phyloP scores from a whole-genome alignment of 37 sponge, comb jelly and placozoan genomes.

The Tethya wilhelma region DNA sequence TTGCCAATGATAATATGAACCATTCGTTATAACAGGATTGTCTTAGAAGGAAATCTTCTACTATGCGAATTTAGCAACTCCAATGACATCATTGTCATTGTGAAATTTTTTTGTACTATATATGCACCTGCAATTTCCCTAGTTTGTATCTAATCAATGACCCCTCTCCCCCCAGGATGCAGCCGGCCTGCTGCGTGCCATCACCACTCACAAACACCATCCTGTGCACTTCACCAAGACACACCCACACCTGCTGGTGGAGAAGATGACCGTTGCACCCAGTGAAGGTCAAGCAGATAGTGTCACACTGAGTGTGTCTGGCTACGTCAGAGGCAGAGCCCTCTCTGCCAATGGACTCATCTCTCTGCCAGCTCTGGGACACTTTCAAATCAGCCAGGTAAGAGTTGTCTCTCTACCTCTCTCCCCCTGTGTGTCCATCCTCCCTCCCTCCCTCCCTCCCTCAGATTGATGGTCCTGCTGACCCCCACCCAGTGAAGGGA shows the following conservation, averaged over 20 bases:
- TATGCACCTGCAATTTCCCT: neutral
- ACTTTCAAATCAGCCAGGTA: slow-evolving; percentile 80
- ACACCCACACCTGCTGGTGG: slow-evolving; percentile 74
- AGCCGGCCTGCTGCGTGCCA: slow-evolving; percentile 45
- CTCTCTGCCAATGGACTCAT: slow-evolving; percentile 86
- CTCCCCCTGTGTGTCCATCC: too few species aligned
- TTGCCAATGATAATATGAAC: too few species aligned
- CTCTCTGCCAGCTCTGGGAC: slow-evolving; percentile 80
- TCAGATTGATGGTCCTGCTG: slow-evolving; percentile 67
- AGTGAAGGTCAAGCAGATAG: slow-evolving; percentile 1
- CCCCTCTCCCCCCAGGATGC: slow-evolving; percentile 63
- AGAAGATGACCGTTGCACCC: slow-evolving; percentile 33
- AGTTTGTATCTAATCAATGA: too few species aligned
- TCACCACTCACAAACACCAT: slow-evolving; percentile 65
- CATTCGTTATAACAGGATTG: too few species aligned
- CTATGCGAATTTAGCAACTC: too few species aligned
- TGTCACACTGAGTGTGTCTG: slow-evolving; percentile 72
- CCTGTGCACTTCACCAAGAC: slow-evolving; percentile 66
- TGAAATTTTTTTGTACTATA: too few species aligned
- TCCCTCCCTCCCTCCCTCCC: too few species aligned
- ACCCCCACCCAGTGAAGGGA: neutral
- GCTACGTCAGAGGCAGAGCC: slow-evolving; percentile 80
- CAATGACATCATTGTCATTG: too few species aligned
- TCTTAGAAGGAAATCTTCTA: too few species aligned
- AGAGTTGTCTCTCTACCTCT: too few species aligned